Conservation (phyloP, 2,888 invertebrate genomes). For the Seira ritae region DNA sequence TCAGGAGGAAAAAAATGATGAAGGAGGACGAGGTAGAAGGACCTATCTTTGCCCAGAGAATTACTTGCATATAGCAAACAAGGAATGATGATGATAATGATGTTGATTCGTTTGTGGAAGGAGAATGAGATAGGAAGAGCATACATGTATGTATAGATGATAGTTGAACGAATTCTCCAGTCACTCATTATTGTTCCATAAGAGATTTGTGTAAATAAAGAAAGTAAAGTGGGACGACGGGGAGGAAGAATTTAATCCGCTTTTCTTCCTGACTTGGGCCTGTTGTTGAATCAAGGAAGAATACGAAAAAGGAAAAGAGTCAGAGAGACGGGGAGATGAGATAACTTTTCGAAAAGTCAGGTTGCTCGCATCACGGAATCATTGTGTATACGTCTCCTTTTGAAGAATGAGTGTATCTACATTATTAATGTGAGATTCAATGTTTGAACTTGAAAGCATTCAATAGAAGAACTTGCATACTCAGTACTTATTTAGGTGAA, state of each 20-base stretch:
- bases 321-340: conserved; percentile 16
- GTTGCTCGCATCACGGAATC: neutral
- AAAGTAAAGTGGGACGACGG: conserved; percentile 49
- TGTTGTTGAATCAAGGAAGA: conserved; percentile 12
- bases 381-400: neutral
- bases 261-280: conserved; percentile 33
- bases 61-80: conserved; percentile 6
- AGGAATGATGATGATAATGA: conserved; percentile 36
- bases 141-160: neutral
- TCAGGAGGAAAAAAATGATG: neutral
- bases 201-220: conserved; percentile 57
- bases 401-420: too few relatives aligned
- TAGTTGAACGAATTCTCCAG: conserved; percentile 20
- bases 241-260: conserved; percentile 49
- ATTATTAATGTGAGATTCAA: too few relatives aligned
- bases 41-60: neutral
- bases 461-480: neutral
- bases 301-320: conserved; percentile 7
- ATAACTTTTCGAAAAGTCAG: conserved; percentile 27
- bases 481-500: neutral
- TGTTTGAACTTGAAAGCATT: too few relatives aligned
- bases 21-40: neutral
- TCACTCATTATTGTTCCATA: conserved; percentile 53
- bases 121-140: conserved; percentile 3
- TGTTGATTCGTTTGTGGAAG: conserved; percentile 35